Conservation (phyloP, 37 sponge, comb jelly and placozoan genomes). For the Mnemiopsis leidyi region DNA sequence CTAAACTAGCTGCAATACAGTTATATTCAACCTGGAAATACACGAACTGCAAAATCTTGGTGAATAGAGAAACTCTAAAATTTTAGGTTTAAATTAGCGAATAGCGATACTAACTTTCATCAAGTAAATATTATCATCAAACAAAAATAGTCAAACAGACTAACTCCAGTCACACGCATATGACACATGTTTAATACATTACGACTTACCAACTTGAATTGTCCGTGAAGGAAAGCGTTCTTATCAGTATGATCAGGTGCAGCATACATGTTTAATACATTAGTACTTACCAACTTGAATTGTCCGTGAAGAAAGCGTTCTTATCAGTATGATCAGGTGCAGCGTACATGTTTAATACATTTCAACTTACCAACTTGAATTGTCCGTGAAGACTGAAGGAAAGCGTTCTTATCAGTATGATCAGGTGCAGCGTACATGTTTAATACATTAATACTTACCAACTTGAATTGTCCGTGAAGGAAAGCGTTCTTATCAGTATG, state of each 20-base stretch:
- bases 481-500: neutral
- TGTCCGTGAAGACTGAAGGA: constrained; percentile 6
- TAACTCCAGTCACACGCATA: too few species aligned
- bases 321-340: neutral
- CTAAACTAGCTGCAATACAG: neutral
- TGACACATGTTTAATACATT: too few species aligned
- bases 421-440: too few species aligned
- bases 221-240: constrained; percentile 7
- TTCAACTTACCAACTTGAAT: constrained; percentile 21
- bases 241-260: neutral
- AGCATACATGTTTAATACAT: too few species aligned
- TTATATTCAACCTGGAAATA: constrained; percentile 34
- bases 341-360: too few species aligned
- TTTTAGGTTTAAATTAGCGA: too few species aligned
- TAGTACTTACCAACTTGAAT: constrained; percentile 28
- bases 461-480: constrained; percentile 29
- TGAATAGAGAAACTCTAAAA: too few species aligned
- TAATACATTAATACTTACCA: too few species aligned
- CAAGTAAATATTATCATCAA: too few species aligned
- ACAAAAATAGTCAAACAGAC: too few species aligned
- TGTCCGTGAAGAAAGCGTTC: constrained; percentile 27
- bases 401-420: neutral
- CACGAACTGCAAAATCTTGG: too few species aligned
- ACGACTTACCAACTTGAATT: constrained; percentile 27
- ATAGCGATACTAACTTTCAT: too few species aligned